phyloP scores from a whole-genome alignment of 2,797 vertebrate genomes.

The Hippopotamyrus pictus region DNA sequence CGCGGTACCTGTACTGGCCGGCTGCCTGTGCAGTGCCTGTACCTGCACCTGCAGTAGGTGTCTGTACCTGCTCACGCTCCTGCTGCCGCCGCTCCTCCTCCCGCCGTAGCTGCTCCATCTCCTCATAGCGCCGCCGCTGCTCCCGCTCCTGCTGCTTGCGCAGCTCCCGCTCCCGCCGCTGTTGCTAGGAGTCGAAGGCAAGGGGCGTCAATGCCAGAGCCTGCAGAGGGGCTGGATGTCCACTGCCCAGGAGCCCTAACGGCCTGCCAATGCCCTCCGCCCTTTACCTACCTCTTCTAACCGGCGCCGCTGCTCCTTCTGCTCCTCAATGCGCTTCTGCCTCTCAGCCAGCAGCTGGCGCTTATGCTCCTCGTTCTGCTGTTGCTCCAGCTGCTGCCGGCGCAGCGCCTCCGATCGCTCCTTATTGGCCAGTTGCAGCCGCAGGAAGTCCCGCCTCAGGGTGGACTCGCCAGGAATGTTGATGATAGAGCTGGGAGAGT shows the following conservation, averaged over 20 bases:
- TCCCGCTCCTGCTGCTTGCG: constrained; percentile 96
- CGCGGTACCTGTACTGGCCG: too few species aligned
- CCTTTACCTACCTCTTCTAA: constrained; percentile 79
- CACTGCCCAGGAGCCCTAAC: not conserved
- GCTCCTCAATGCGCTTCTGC: constrained; percentile 96
- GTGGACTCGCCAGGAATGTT: constrained; percentile 95
- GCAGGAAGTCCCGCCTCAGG: constrained; percentile 86
- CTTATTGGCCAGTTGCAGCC: constrained; percentile 94
- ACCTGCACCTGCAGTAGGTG: not conserved
- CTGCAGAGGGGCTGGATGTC: not conserved
- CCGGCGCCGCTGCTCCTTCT: constrained; percentile 89
- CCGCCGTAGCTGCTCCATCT: constrained; percentile 85
- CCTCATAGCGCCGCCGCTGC: constrained; percentile 82
- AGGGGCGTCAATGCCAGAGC: not conserved
- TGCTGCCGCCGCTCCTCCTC: constrained; percentile 92
- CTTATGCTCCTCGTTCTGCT: constrained; percentile 98
- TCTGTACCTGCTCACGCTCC: constrained; percentile 86
- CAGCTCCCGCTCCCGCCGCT: constrained; percentile 87
- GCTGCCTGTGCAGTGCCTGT: not conserved
- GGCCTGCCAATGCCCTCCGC: not conserved
- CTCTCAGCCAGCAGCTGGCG: constrained; percentile 89
- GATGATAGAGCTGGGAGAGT: constrained; percentile 78
- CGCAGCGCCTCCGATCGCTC: constrained; percentile 90
- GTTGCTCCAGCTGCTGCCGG: constrained; percentile 92
- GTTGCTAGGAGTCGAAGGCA: constrained; percentile 66